These are phyloP conservation scores for Podarcis muralis DNA, from an alignment of 2,113 vertebrate genomes.

Conservation along the genomic window DNA sequence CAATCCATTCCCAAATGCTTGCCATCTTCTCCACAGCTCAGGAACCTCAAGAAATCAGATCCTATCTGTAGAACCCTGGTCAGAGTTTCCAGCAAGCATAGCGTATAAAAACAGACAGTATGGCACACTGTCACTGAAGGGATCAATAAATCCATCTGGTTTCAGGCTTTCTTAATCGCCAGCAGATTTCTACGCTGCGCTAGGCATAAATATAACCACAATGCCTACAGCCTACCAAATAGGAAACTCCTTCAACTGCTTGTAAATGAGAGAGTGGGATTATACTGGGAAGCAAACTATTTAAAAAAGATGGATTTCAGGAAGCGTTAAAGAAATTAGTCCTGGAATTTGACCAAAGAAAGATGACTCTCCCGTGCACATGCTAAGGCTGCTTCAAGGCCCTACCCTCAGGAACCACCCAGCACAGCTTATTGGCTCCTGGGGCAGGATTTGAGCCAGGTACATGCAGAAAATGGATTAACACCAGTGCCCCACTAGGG, in stretches of 20 bases:
- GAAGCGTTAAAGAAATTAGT: slow-evolving; percentile 35
- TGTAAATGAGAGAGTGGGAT: slow-evolving; percentile 7
- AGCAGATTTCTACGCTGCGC: neutral
- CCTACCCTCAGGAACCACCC: neutral
- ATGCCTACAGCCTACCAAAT: slow-evolving; percentile 22
- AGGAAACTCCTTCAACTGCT: neutral
- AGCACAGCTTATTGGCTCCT: neutral
- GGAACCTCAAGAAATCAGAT: neutral
- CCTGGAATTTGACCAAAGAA: neutral
- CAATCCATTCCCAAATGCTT: neutral
- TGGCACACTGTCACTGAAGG: neutral
- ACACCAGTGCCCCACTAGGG: too few species aligned
- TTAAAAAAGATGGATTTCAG: slow-evolving; percentile 46
- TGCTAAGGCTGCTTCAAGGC: neutral
- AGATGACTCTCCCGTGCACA: neutral
- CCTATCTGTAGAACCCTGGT: neutral
- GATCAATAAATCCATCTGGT: slow-evolving; percentile 34
- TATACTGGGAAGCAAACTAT: neutral
- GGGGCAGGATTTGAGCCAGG: too few species aligned
- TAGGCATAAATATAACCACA: neutral
- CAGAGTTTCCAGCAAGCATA: neutral
- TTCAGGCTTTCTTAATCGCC: slow-evolving; percentile 30
- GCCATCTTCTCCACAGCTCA: neutral
- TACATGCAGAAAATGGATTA: too few species aligned
- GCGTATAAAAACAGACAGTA: neutral